These are phyloP conservation scores for Tetranychus piercei DNA, from an alignment of 2,888 invertebrate species.

Conservation along the genomic window DNA sequence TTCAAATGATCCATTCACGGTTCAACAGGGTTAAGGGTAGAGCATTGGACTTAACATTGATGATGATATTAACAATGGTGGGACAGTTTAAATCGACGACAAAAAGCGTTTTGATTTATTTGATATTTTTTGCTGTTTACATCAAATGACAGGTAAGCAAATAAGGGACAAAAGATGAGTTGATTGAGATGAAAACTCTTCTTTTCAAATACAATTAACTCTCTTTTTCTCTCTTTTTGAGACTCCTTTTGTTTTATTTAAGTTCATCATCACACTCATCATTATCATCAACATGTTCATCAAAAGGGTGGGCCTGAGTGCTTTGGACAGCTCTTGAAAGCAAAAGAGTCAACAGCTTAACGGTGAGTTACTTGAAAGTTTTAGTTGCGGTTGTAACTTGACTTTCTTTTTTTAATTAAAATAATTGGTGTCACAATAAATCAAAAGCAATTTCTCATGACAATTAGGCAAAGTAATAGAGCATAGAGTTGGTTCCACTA, in stretches of 20 bases:
- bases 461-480: neutral
- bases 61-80: too few relatives aligned
- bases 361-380: neutral
- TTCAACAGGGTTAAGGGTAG: too few relatives aligned
- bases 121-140: too few relatives aligned
- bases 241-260: neutral
- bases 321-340: neutral
- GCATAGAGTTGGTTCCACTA: neutral
- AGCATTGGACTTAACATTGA: too few relatives aligned
- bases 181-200: too few relatives aligned
- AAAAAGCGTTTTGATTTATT: too few relatives aligned
- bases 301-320: neutral
- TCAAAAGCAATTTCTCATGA: neutral
- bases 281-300: neutral
- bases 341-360: too few relatives aligned
- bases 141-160: too few relatives aligned
- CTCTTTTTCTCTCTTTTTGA: neutral
- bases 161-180: too few relatives aligned
- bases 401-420: neutral
- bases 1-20: too few relatives aligned
- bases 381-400: neutral
- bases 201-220: neutral
- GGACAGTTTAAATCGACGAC: too few relatives aligned
- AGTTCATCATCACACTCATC: neutral
- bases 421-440: neutral